Percentiles rank a stretch among this genome's conserved stretches.
phyloP scores from a whole-genome alignment of 2,797 vertebrate species.

The Mus caroli region DNA sequence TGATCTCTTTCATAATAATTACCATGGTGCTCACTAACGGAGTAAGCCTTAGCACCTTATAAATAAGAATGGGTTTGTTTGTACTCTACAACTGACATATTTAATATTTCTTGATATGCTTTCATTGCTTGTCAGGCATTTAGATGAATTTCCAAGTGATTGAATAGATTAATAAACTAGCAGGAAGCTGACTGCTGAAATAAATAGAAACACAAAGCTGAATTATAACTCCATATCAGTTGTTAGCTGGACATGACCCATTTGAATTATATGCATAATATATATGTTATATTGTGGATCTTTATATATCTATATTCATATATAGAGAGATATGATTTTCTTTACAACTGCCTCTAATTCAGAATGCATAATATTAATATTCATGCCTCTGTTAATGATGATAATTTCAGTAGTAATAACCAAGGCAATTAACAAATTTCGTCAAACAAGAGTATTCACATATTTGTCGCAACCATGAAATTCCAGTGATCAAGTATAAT shows the following conservation, averaged over 20 bases:
- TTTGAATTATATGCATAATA: neutral
- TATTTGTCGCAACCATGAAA: neutral
- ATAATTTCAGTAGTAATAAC: slow-evolving; percentile 25
- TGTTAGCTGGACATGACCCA: neutral
- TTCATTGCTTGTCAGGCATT: neutral
- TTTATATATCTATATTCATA: neutral
- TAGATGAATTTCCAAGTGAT: slow-evolving; percentile 7
- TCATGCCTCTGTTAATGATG: neutral
- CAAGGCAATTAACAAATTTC: neutral
- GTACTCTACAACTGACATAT: neutral
- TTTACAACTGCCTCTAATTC: neutral
- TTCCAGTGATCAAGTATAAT: neutral
- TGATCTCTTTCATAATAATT: neutral
- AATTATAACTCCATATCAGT: neutral
- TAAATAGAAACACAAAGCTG: neutral
- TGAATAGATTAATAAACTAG: neutral
- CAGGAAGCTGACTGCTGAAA: neutral
- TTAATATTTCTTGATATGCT: neutral
- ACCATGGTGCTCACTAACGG: neutral
- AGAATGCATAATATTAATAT: slow-evolving; percentile 2
- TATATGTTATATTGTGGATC: neutral
- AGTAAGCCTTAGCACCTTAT: neutral
- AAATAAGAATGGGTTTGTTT: neutral
- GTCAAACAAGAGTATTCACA: neutral
- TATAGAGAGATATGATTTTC: neutral